These are phyloP conservation scores for Electrophaes corylata DNA, from an alignment of 2,888 invertebrate species.

Conservation along the genomic window DNA sequence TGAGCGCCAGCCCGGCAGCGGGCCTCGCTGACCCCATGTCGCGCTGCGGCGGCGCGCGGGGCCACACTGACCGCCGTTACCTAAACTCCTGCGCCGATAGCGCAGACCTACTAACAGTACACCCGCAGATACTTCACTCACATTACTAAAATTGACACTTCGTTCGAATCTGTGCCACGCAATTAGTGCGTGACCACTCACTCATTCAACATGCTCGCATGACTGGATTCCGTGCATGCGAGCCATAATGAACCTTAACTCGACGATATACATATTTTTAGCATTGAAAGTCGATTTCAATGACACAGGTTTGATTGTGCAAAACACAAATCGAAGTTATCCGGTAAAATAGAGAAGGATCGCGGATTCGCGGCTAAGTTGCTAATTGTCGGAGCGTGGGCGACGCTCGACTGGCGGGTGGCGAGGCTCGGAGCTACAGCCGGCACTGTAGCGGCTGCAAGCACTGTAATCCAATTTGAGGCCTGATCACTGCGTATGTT, in stretches of 20 bases:
- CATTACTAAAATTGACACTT: neutral
- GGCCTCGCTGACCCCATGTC: slow-evolving; percentile 54
- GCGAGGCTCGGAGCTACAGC: slow-evolving; percentile 20
- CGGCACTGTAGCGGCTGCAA: slow-evolving; percentile 10
- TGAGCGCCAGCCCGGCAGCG: slow-evolving; percentile 49
- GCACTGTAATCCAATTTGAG: slow-evolving; percentile 36
- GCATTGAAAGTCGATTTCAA: neutral
- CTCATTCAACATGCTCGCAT: neutral
- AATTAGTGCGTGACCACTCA: slow-evolving; percentile 5
- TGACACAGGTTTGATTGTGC: neutral
- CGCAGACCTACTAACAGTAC: slow-evolving; percentile 14
- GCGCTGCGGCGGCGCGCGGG: slow-evolving; percentile 58
- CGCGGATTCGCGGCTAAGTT: neutral
- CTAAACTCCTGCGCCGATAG: slow-evolving; percentile 23
- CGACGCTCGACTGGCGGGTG: slow-evolving; percentile 21
- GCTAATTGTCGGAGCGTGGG: slow-evolving; percentile 7
- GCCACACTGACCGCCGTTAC: slow-evolving; percentile 36
- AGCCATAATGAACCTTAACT: slow-evolving; percentile 1
- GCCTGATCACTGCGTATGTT: slow-evolving; percentile 25
- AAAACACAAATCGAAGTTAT: slow-evolving; percentile 2
- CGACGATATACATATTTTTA: neutral
- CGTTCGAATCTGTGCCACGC: neutral
- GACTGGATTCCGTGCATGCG: neutral
- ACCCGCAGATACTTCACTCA: neutral
- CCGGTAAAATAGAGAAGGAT: slow-evolving; percentile 19